These are phyloP conservation scores for Trissolcus basalis DNA, from an alignment of 1,140 invertebrate species.

Conservation along the genomic window DNA sequence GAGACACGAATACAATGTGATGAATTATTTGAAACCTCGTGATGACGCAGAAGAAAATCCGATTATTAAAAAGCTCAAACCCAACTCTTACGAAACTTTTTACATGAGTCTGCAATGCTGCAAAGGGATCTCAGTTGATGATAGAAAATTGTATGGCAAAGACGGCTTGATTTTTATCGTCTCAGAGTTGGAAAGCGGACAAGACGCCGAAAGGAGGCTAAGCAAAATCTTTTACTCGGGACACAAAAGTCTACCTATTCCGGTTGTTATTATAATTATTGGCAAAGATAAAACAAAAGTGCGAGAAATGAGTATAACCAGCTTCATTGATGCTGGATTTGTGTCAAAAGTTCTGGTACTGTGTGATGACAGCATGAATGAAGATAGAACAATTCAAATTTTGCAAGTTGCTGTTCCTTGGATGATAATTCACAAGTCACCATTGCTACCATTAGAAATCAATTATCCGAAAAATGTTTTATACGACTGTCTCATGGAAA, in stretches of 20 bases:
- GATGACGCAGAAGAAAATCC: constrained; percentile 60
- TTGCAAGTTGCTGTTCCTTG: constrained; percentile 78
- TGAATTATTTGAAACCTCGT: constrained; percentile 62
- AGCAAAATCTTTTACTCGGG: constrained; percentile 66
- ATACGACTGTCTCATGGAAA: constrained; percentile 79
- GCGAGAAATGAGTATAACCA: constrained; percentile 40
- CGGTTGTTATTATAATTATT: constrained; percentile 64
- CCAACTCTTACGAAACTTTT: constrained; percentile 64
- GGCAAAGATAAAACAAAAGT: constrained; percentile 30
- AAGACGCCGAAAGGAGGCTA: constrained; percentile 56
- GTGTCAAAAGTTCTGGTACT: constrained; percentile 68
- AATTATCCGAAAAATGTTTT: constrained; percentile 78
- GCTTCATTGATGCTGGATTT: constrained; percentile 66
- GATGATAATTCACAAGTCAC: constrained; percentile 77
- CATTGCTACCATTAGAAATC: constrained; percentile 77
- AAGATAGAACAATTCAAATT: constrained; percentile 72
- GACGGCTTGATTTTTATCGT: constrained; percentile 68
- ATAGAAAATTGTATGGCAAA: constrained; percentile 61
- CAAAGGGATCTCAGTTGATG: constrained; percentile 62
- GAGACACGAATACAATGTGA: constrained; percentile 66
- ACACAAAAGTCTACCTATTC: constrained; percentile 67
- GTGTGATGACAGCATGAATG: constrained; percentile 70
- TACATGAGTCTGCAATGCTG: constrained; percentile 68
- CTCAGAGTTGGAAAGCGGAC: constrained; percentile 58
- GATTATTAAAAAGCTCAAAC: constrained; percentile 66